Percentiles rank a stretch among this genome's conserved stretches.
Conservation (phyloP, 2,797 vertebrate genomes). For the Sebastes dallii region DNA sequence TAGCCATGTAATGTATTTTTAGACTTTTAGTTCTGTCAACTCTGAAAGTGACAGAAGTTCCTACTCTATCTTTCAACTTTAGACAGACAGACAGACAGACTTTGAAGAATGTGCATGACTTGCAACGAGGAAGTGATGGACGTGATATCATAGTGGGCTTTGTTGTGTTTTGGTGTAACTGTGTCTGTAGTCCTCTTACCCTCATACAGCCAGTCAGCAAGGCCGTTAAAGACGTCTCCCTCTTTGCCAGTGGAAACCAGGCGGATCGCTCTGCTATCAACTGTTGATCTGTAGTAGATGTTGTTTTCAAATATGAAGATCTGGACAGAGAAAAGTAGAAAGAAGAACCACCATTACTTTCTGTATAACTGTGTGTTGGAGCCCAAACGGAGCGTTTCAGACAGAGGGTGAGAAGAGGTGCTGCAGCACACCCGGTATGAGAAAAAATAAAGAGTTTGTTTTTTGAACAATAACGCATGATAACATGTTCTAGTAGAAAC, state of each 20-base stretch:
- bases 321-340: slow-evolving; percentile 70
- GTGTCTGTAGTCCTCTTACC: slow-evolving; percentile 77
- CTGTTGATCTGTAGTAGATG: slow-evolving; percentile 94
- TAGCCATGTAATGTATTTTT: not conserved
- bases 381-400: not conserved
- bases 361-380: not conserved
- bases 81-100: too few relatives aligned
- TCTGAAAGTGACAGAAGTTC: not conserved
- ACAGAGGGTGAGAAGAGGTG: not conserved
- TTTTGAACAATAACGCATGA: too few relatives aligned
- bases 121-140: not conserved
- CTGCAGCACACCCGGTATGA: not conserved
- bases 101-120: not conserved
- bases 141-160: not conserved
- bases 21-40: not conserved
- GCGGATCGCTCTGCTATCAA: slow-evolving; percentile 91
- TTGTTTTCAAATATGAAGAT: slow-evolving; percentile 99
- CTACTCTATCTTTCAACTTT: not conserved
- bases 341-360: not conserved
- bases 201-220: slow-evolving; percentile 98
- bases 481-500: not conserved
- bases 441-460: not conserved
- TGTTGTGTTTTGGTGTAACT: not conserved
- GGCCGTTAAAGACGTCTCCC: slow-evolving; percentile 94
- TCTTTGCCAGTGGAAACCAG: slow-evolving; percentile 95